Base-by-base conservation (phyloP, 2,888 invertebrate species). In the Chelonus formosanus region DNA sequence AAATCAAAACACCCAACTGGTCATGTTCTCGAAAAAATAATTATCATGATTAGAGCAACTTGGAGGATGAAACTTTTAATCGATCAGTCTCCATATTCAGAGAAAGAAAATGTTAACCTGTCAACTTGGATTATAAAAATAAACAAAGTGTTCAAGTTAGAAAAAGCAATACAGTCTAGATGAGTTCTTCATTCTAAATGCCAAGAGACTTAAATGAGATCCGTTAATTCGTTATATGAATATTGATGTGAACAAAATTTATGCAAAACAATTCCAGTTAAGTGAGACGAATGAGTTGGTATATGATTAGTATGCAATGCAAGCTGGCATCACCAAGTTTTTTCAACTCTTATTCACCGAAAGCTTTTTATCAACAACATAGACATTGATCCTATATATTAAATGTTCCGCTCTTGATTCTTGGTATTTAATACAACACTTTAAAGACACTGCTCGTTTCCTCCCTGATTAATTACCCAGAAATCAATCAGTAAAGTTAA, bases 381-480 rank as follows among this genome's bases (percentile, higher is more conserved):
- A 65, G 47, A 43, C 32, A 31, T 57, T 8, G 20, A 57, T 36
- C 53, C 54, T 20, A 52, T 52, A 20, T 20, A 40, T 40, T 40
- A 53, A 54, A 62, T 62, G 71, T 74, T 71, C 69, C 70, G 67
- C 59, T 67, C 69, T 45, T 44, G 44, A 64, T 58, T 64, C 64
- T 50, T 10, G 44, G 64, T 64, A 64, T 57, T 64, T 43, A 40
- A 57, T 20, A 43, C 43, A 31, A 43, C 57, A 57, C 57, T 31
- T 57, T 40, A 44, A 10, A 20, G 52, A 52, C 52, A 52, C 32
- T 57, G 43, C 10, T 32, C 32, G 57, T 57, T 40, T 43, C 43
- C 34, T 71, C 71, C 70, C 76, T 78, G 64, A 64, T 78, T 79
- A 80, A 81, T 81, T 81, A 80, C 79, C 76, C 67, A 75, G 73